Evolutionary conservation across 2,113 vertebrate species (phyloP), one percentile per base, ranked within the genome.

Genomic region (Perca fluviatilis): DNA sequence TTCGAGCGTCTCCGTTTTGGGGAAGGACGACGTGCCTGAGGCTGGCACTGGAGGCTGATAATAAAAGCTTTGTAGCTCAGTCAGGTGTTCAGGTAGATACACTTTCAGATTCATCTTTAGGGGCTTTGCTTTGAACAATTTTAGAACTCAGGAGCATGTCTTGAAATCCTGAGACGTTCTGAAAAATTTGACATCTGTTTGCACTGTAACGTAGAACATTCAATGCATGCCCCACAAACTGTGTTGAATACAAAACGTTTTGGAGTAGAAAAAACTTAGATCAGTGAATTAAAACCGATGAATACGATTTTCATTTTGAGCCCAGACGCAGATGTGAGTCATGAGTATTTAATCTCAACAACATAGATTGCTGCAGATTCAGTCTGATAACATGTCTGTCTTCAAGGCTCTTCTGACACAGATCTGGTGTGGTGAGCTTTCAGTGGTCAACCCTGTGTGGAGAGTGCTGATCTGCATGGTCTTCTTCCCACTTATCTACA

Each of bases 341-440:
- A n/a, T 36, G 8, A 13, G 25, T 61, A 16, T 60, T 58, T 60
- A 3, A 67, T 21, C 10, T 13, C 14, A 33, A 30, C 21, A 60
- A 14, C 15, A 54, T 47, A 2, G 13, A 65, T 14, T 27, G n/a
- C 21, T 64, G 60, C 6, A 63, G 8, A 64, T 30, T 1, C 60
- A 43, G 15, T 80, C 58, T 56, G 30, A n/a, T 9, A 12, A 30
- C 27, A 15, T 0, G 4, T 65, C 4, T 53, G 4, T 88, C 57
- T 85, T 80, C 0, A 85, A 99, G 98, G 96, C 95, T 85, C 96
- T 98, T 67, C 93, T 99, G 76, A 99, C 98, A 81, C 97, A 97
- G 93, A 97, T 99, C 89, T 99, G 98, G 98, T 99, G 96, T 95
- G 98, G 98, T 1, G 96, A 97, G 91, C 94, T 99, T 54, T 94